These are phyloP conservation scores for Scaptomyza cyrtandrae DNA, from an alignment of 2,888 invertebrate genomes.

Conservation along the genomic window DNA sequence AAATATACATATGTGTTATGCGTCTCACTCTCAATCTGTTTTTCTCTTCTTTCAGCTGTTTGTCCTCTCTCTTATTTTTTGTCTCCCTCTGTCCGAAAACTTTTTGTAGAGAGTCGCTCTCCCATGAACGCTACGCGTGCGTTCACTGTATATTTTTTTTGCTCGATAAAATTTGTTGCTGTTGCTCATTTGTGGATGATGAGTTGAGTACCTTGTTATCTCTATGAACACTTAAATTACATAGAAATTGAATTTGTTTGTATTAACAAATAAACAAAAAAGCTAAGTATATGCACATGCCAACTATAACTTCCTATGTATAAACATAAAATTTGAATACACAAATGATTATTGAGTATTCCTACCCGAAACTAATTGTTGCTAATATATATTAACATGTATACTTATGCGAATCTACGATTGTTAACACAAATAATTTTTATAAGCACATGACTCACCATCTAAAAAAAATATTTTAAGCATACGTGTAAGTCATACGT, in stretches of 20 bases:
- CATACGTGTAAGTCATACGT: background rate
- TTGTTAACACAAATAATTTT: background rate
- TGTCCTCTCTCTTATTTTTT: conserved; percentile 4
- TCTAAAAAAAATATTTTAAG: background rate
- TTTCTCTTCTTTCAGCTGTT: conserved; percentile 19
- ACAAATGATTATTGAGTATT: background rate
- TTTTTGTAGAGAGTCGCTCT: conserved; percentile 14
- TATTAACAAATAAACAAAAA: conserved; percentile 30
- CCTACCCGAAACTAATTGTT: background rate
- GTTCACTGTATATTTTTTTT: conserved; percentile 38
- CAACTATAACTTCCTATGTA: too few species aligned
- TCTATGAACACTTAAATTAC: conserved; percentile 69
- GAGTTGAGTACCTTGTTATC: conserved; percentile 78
- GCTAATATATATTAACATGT: background rate
- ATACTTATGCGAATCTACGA: background rate
- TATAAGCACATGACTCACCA: background rate
- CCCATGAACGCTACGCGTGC: conserved; percentile 11
- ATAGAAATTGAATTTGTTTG: conserved; percentile 65
- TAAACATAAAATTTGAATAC: background rate
- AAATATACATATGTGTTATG: conserved; percentile 7
- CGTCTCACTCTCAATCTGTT: conserved; percentile 12
- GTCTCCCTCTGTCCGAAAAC: conserved; percentile 12
- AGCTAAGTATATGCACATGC: background rate
- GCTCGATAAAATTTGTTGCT: conserved; percentile 32
- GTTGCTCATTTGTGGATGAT: conserved; percentile 49